phyloP scores from a whole-genome alignment of 2,113 vertebrate genomes.

The Gobius niger region DNA sequence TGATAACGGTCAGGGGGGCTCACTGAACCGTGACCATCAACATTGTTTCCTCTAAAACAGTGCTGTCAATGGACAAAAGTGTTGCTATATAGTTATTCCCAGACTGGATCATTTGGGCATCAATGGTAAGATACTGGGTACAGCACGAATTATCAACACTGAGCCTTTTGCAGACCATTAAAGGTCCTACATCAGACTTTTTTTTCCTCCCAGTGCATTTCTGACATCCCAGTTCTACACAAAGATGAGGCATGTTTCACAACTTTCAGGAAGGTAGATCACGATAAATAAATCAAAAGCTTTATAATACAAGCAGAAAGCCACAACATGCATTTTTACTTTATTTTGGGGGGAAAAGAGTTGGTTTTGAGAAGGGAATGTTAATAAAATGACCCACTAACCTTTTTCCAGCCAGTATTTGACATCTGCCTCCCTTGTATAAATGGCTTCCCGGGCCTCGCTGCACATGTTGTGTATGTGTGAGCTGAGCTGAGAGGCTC shows the following conservation, averaged over 20 bases:
- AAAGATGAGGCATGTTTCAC: no score
- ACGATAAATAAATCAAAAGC: no score
- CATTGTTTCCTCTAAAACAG: slow-evolving; percentile 59
- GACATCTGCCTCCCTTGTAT: slow-evolving; percentile 88
- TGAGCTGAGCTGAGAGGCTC: slow-evolving; percentile 85
- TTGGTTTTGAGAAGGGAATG: background rate
- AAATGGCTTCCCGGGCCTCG: slow-evolving; percentile 89
- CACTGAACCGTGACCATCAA: slow-evolving; percentile 59
- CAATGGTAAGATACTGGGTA: slow-evolving; percentile 28
- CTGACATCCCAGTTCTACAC: no score
- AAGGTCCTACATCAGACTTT: no score
- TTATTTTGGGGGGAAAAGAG: background rate
- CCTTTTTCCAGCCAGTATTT: slow-evolving; percentile 92
- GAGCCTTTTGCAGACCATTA: no score
- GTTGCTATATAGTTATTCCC: slow-evolving; percentile 59
- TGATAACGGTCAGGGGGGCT: slow-evolving; percentile 49
- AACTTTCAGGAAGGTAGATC: no score
- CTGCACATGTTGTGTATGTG: slow-evolving; percentile 91
- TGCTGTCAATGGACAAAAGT: slow-evolving; percentile 54
- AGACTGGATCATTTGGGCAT: slow-evolving; percentile 32
- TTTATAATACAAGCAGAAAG: no score
- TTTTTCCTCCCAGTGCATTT: no score
- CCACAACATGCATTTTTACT: background rate
- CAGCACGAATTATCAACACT: no score
- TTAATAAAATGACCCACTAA: slow-evolving; percentile 58